phyloP scores from a whole-genome alignment of 1,140 invertebrate genomes.

The Bombus vancouverensis region DNA sequence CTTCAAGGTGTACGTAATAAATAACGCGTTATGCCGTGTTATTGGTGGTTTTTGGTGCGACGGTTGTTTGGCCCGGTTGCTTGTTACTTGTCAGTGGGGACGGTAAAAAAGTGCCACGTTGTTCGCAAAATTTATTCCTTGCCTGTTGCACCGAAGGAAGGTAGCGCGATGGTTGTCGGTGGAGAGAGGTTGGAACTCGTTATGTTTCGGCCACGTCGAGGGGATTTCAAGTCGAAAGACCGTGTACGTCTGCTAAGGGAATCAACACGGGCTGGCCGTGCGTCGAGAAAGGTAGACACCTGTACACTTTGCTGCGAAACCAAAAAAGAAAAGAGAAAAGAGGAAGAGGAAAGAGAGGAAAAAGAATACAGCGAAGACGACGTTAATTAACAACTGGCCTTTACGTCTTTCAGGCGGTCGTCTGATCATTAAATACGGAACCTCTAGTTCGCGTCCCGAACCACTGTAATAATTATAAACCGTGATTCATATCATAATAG shows the following conservation, averaged over 20 bases:
- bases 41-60: background rate
- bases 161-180: no score
- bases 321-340: background rate
- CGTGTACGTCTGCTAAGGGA: background rate
- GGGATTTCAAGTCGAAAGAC: background rate
- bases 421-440: background rate
- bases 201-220: background rate
- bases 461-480: background rate
- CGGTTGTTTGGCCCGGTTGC: background rate
- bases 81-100: slow-evolving; percentile 7
- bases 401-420: slow-evolving; percentile 1
- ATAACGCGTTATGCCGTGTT: slow-evolving; percentile 2
- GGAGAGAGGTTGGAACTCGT: background rate
- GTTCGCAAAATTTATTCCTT: slow-evolving; percentile 12
- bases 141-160: background rate
- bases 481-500: background rate
- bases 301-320: background rate
- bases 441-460: background rate
- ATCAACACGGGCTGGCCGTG: background rate
- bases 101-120: background rate
- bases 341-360: background rate
- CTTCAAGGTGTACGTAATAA: background rate
- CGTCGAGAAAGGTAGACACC: slow-evolving; percentile 18
- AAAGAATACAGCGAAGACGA: background rate
- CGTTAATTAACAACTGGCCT: slow-evolving; percentile 34